Base-by-base conservation (phyloP, 2,113 vertebrate genomes). In the Halcyon malimbica region DNA sequence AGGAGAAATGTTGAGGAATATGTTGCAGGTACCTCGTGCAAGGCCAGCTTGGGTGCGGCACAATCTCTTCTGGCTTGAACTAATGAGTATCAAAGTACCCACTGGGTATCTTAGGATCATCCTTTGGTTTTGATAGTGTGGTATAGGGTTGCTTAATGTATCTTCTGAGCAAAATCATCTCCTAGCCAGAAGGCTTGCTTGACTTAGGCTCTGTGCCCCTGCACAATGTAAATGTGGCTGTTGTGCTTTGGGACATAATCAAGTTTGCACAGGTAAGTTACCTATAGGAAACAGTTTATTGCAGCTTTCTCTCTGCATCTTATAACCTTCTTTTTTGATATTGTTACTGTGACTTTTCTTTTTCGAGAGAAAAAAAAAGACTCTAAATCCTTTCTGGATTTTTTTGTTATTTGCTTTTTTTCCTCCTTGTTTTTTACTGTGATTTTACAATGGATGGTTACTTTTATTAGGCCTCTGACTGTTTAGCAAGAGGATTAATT, bases 381-480 rank as follows among this genome's bases (percentile, higher is more conserved):
- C 44, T 21, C 80, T 24, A 78, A 75, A 76, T 71, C 4, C 19
- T 60, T 62, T 57, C 8, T 83, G 7, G 6, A 4, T 20, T 76
- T 65, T 80, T 35, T 37, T 57, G 20, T 48, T 62, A 1, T 12
- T 42, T 73, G 26, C 16, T 33, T 48, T 31, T 25, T 50, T 57
- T 65, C 78, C 78, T 63, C 6, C n/a, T 57, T 53, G 18, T 1
- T 92, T 57, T 85, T 90, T 63, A 15, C 82, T 87, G 46, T 54
- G 63, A 71, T 62, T 75, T 56, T 68, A 60, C 73, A 68, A n/a
- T 60, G 20, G 56, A 11, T 75, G 6, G 20, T 86, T 88, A 41
- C 35, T 94, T 94, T 60, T 88, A 81, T 90, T 92, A 95, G 77
- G 56, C n/a, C 48, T 82, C 35, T 71, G 51, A 68, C 33, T 68